A percentile compares a stretch with the other conserved stretches of the same genome.
Conservation (phyloP, 2,888 invertebrate species). For the Pachymerium ferrugineum region DNA sequence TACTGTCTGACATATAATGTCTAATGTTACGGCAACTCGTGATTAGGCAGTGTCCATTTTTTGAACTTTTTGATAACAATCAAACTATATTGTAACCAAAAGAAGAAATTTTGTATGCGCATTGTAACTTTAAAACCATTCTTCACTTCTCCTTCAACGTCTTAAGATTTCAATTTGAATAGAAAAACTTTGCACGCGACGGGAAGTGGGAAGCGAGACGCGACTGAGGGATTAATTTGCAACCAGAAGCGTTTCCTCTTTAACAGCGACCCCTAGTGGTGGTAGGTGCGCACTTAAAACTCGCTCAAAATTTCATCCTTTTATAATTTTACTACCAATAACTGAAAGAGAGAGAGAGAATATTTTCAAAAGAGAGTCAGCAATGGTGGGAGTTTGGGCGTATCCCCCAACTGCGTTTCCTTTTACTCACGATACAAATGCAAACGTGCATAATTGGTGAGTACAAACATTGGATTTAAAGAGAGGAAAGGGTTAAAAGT, state of each 20-base stretch:
- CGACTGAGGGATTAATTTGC: neutral
- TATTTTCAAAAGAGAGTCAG: slow-evolving; percentile 1
- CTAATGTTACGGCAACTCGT: too few species aligned
- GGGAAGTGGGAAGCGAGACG: neutral
- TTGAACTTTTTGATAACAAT: too few species aligned
- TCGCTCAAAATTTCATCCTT: slow-evolving; percentile 7
- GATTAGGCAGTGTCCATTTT: too few species aligned
- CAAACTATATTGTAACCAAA: too few species aligned
- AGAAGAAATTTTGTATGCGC: too few species aligned
- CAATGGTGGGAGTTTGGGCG: neutral
- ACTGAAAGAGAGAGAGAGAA: neutral
- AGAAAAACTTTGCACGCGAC: neutral
- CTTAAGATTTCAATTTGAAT: neutral
- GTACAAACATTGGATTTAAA: neutral
- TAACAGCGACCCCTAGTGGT: neutral
- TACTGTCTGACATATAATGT: too few species aligned
- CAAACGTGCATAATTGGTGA: neutral
- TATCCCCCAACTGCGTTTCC: neutral
- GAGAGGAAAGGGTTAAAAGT: neutral
- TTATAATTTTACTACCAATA: slow-evolving; percentile 8
- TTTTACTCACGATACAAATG: neutral
- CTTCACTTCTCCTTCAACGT: too few species aligned
- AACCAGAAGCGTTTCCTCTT: neutral
- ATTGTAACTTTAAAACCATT: too few species aligned
- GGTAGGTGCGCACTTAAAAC: too few species aligned